Evolutionary conservation across 2,113 vertebrate species (phyloP), one percentile per base, ranked within the genome.

Genomic region (Toxostoma redivivum): DNA sequence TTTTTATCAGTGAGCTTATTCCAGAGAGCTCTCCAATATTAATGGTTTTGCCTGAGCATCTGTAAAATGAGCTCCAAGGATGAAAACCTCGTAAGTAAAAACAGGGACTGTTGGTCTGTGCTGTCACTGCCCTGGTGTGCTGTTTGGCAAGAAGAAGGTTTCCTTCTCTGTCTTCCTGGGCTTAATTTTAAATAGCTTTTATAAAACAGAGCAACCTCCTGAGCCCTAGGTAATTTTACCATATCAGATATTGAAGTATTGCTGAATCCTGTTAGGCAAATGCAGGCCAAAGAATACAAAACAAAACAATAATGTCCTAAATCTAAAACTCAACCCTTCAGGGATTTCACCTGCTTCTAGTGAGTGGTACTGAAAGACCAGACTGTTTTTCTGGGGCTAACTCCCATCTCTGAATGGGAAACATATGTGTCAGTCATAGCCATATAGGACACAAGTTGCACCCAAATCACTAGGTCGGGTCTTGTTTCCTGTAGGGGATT

Each of bases 141-240:
- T 48, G 58, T 24, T 85, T 73, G 53, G 44, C 56, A 94, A 47
- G 42, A 60, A 47, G 18, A 15, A 72, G 51, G 9, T 56, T 95
- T 92, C 77, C 14, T 66, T 56, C 14, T 37, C 44, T 74, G 54
- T n/a, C 65, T 80, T 91, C 48, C 40, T 87, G 69, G 61, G 23
- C 48, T 81, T 60, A 38, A 27, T 30, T 91, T 95, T 71, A 87
- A 95, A 86, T 7, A 67, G 53, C 9, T 89, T 94, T 94, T 86
- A 58, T 91, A 42, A 86, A 83, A 45, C 2, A 64, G 37, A 86
- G 51, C n/a, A 86, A 10, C 33, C 17, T 76, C 18, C 42, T 67
- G 58, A 96, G 78, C 56, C 51, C 72, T 85, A 31, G 74, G 48
- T 77, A 78, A 65, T 91, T 62, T 94, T 73, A 44, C 18, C 19